Evolutionary conservation across 2,888 invertebrate species (phyloP), one percentile per base, ranked within the genome.

Genomic region (Xanthia icteritia): DNA sequence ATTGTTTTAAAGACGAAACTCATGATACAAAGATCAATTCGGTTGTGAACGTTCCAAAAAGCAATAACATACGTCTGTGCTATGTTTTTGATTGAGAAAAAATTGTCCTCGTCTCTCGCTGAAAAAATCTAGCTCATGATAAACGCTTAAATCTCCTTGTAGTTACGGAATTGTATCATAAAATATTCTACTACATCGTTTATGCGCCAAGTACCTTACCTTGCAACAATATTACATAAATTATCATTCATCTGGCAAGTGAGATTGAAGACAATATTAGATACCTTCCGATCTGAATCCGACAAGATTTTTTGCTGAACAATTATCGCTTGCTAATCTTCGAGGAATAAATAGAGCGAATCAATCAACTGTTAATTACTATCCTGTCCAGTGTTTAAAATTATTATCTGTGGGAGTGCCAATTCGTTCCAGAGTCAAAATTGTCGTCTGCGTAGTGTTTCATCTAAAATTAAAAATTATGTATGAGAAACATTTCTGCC

Each of bases 321-420:
- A 9, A 64, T 64, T n/a, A 42, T 65, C 27, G n/a, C 36, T 15
- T 15, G 15, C 36, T 81, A 51, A 74, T 74, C 1, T 13, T 42
- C n/a, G 15, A 15, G 39, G 15, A 81, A 58, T 42, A 65, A 81
- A 58, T 51, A 73, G 11, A 74, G 17, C 9, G 6, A 73, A 78
- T 78, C 17, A 78, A 78, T 82, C 65, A 51, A 42, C 27, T 42
- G 42, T 51, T 78, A 81, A 81, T 78, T 73, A 39, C 45, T n/a
- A 15, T n/a, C 11, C 13, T 31, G 39, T 56, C 64, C 23, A 27
- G n/a, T 42, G 39, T 27, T 73, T 13, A 58, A 42, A 81, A 48
- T 56, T 56, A 56, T 63, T 73, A 51, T 64, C 9, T 23, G 51
- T 36, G 0, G 6, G 6, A 36, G 56, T 65, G 81, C 77, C 77